These are phyloP conservation scores for Mycetomoellerius zeteki DNA, from an alignment of 1,140 invertebrate species.

Conservation along the genomic window DNA sequence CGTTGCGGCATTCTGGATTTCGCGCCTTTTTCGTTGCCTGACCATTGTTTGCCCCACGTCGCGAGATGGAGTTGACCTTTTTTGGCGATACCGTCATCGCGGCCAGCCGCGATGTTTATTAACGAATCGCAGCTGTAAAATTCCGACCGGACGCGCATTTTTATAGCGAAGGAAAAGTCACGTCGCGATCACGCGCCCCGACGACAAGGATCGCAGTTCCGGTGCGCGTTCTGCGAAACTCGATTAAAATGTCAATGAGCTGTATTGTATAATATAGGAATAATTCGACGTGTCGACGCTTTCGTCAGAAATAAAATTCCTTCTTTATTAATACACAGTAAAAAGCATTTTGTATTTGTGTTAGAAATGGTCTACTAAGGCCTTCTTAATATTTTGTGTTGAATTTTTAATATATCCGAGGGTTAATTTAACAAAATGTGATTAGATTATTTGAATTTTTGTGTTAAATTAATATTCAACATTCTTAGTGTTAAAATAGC, in stretches of 20 bases:
- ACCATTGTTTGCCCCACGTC: conserved; percentile 73
- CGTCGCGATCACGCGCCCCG: conserved; percentile 71
- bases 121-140: conserved; percentile 66
- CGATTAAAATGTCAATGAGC: conserved; percentile 75
- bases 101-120: conserved; percentile 69
- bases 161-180: conserved; percentile 73
- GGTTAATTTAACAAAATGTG: too few species aligned
- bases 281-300: background rate
- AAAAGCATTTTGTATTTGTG: too few species aligned
- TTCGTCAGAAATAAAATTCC: background rate
- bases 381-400: too few species aligned
- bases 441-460: too few species aligned
- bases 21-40: conserved; percentile 81
- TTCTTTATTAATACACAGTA: background rate
- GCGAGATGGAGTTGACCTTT: conserved; percentile 64
- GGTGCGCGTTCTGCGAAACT: conserved; percentile 64
- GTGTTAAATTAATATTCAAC: too few species aligned
- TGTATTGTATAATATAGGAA: background rate
- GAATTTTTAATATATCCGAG: too few species aligned
- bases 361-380: too few species aligned
- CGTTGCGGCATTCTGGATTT: conserved; percentile 79
- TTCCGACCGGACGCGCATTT: conserved; percentile 74
- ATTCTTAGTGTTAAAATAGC: too few species aligned
- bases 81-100: conserved; percentile 59
- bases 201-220: conserved; percentile 64